A percentile compares a stretch with the other conserved stretches of the same genome.
Conservation (phyloP, 2,797 vertebrate genomes). For the Squalus acanthias region DNA sequence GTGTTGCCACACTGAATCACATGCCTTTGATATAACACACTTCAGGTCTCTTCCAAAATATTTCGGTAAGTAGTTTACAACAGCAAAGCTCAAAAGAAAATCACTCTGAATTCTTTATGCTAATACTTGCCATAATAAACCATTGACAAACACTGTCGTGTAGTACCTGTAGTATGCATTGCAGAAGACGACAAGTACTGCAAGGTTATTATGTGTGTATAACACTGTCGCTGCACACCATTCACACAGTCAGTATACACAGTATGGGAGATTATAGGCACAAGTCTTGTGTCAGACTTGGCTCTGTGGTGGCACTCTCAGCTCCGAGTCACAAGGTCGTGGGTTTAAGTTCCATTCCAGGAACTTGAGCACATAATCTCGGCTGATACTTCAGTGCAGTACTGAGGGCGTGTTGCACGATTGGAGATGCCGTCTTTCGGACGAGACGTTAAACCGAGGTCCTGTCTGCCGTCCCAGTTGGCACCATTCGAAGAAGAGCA, state of each 20-base stretch:
- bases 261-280: background rate
- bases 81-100: background rate
- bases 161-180: background rate
- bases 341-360: background rate
- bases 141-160: background rate
- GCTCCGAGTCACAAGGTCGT: background rate
- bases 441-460: background rate
- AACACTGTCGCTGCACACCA: no score
- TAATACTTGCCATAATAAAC: background rate
- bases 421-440: background rate
- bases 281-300: background rate
- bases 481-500: background rate
- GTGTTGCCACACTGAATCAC: no score
- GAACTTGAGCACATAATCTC: background rate
- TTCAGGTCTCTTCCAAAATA: background rate
- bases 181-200: background rate
- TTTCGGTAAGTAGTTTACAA: background rate
- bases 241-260: background rate
- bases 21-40: background rate
- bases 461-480: background rate
- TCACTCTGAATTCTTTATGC: background rate
- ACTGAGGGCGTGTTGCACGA: background rate
- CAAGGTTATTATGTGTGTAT: background rate
- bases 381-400: background rate
- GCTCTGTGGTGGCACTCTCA: background rate